Conservation (phyloP, 2,888 invertebrate species). For the Gandaritis pyraliata region DNA sequence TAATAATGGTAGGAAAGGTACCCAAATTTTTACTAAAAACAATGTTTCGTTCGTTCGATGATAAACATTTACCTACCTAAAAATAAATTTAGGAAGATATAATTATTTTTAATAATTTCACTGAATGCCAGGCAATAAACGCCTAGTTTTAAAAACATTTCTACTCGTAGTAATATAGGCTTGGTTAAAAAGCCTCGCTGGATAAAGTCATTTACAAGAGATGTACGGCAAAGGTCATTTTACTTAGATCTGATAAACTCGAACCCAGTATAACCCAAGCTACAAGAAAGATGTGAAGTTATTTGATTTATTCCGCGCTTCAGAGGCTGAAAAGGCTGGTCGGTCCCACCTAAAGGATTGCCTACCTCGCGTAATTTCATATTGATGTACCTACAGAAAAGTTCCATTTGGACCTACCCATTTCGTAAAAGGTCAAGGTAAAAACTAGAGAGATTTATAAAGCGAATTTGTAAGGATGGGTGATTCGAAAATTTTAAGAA, state of each 20-base stretch:
- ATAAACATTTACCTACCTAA: no score
- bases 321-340: conserved; percentile 40
- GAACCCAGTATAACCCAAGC: not conserved
- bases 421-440: conserved; percentile 8
- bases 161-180: no score
- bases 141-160: no score
- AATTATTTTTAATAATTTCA: no score
- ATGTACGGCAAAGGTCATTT: not conserved
- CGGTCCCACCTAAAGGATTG: conserved; percentile 40
- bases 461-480: not conserved
- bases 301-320: conserved; percentile 56
- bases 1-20: no score
- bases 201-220: no score
- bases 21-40: no score
- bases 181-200: no score
- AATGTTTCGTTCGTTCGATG: no score
- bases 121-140: no score
- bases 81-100: no score
- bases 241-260: not conserved
- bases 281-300: conserved; percentile 38
- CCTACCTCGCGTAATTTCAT: conserved; percentile 41
- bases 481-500: no score
- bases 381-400: conserved; percentile 41
- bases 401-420: conserved; percentile 10
- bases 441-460: not conserved